These are phyloP conservation scores for Urosaurus nigricauda DNA, from an alignment of 2,797 vertebrate species.

Conservation along the genomic window DNA sequence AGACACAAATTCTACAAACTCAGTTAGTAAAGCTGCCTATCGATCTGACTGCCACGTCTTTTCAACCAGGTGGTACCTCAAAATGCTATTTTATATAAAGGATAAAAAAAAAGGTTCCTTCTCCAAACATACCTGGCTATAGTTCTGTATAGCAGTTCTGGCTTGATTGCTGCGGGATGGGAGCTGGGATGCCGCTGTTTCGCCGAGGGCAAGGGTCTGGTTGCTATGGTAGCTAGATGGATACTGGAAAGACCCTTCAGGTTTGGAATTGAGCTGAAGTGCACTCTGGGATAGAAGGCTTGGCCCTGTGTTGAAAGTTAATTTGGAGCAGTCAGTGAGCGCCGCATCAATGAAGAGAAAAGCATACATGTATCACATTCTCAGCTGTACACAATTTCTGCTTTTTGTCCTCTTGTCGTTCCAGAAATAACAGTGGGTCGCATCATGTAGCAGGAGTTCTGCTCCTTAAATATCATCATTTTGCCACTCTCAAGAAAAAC, in stretches of 20 bases:
- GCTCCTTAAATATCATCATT: constrained; percentile 11
- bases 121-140: constrained; percentile 91
- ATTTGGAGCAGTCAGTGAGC: constrained; percentile 88
- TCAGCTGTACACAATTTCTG: constrained; percentile 61
- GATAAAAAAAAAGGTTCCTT: rapidly evolving
- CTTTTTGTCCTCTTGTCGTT: constrained; percentile 70
- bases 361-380: constrained; percentile 85
- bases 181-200: constrained; percentile 88
- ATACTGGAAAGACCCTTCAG: constrained; percentile 98
- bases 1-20: background rate
- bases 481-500: constrained; percentile 43
- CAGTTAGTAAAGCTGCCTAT: rapidly evolving
- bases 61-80: background rate
- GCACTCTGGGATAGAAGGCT: constrained; percentile 97
- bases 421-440: constrained; percentile 61
- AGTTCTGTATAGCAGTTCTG: constrained; percentile 93
- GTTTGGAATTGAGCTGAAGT: constrained; percentile 98
- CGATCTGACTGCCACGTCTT: background rate
- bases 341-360: constrained; percentile 82
- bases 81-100: background rate
- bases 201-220: constrained; percentile 95
- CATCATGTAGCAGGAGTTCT: constrained; percentile 39
- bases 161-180: constrained; percentile 87
- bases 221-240: constrained; percentile 99
- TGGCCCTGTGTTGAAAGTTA: constrained; percentile 86